These are phyloP conservation scores for Trachelus iudaicus DNA, from an alignment of 2,888 invertebrate species.

Conservation along the genomic window DNA sequence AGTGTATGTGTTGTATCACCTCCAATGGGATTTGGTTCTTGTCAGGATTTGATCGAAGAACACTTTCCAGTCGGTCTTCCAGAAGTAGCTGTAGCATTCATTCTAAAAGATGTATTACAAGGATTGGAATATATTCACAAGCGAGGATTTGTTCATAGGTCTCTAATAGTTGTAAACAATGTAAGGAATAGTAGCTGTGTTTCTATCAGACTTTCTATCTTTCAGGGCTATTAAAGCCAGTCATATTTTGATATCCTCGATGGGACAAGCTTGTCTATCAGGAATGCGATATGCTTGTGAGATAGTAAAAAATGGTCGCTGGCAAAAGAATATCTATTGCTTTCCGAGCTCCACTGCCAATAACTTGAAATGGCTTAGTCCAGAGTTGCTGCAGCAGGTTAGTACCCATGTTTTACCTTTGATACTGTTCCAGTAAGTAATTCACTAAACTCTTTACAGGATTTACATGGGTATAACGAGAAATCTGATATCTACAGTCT, in stretches of 20 bases:
- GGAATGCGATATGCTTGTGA: constrained; percentile 85
- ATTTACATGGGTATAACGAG: constrained; percentile 87
- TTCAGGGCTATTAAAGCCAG: constrained; percentile 83
- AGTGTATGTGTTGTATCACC: constrained; percentile 86
- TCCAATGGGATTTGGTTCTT: constrained; percentile 86
- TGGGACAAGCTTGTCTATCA: constrained; percentile 78
- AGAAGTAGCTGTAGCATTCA: constrained; percentile 82
- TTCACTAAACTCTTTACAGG: constrained; percentile 65
- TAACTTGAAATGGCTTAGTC: constrained; percentile 91
- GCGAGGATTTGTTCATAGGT: constrained; percentile 88
- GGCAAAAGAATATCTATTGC: constrained; percentile 77
- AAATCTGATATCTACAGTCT: constrained; percentile 93
- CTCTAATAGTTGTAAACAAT: constrained; percentile 2
- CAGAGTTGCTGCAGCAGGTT: constrained; percentile 89
- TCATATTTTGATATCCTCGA: constrained; percentile 82
- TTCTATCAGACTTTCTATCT: constrained; percentile 28
- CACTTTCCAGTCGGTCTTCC: constrained; percentile 84
- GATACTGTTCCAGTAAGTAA: not conserved
- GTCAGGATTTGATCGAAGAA: constrained; percentile 80
- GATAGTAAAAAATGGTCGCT: constrained; percentile 77
- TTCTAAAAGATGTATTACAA: constrained; percentile 81
- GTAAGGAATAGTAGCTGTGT: not conserved
- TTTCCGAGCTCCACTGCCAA: constrained; percentile 78
- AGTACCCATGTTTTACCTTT: not conserved
- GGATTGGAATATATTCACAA: constrained; percentile 88